Evolutionary conservation across 2,113 vertebrate species (phyloP), one percentile per base, ranked within the genome.

Genomic region (Osmerus eperlanus): DNA sequence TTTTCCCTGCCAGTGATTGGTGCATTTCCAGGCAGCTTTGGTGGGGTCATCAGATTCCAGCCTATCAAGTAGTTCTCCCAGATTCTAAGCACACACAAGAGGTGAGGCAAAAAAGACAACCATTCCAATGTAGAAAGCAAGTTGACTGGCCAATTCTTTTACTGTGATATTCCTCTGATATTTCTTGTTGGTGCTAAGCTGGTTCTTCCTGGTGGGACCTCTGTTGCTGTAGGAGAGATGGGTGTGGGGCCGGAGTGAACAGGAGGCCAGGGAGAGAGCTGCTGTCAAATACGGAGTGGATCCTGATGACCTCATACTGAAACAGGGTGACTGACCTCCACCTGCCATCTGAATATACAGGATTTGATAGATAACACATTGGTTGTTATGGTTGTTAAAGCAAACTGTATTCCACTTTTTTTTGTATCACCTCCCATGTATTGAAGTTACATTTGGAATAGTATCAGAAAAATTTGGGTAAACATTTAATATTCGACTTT

Each of bases 11-110:
- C 87, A 94, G 93, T 70, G 93, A 94, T 71, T 93, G 93, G 93
- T 94, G 93, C 75, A 83, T 94, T 52, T 94, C 93, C 73, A 88
- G 93, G 65, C 92, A 94, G 83, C 90, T 94, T 9, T 94, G 93
- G 92, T 94, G 93, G 93, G 93, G 93, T 59, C 93, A 94, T 85
- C 92, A 89, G 84, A 92, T 93, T 84, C 93, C 93, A 3, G 92
- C 92, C 3, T 94, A 94, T 79, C 81, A 41, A 61, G 92, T 94
- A 58, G 70, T 85, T 3, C 53, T 90, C 56, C 72, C 81, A 6
- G 47, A 59, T 28, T 72, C 78, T 0, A 13, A 65, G 19, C 67
- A 61, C 19, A 7, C 61, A 15, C 59, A 81, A 36, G 84, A 91
- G 90, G 92, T 93, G 59, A 14, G 69, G 16, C 64, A 47, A 36